A percentile compares a stretch with the other conserved stretches of the same genome.
These are phyloP conservation scores for Andrena minutula DNA, from an alignment of 2,888 invertebrate genomes.

Conservation along the genomic window DNA sequence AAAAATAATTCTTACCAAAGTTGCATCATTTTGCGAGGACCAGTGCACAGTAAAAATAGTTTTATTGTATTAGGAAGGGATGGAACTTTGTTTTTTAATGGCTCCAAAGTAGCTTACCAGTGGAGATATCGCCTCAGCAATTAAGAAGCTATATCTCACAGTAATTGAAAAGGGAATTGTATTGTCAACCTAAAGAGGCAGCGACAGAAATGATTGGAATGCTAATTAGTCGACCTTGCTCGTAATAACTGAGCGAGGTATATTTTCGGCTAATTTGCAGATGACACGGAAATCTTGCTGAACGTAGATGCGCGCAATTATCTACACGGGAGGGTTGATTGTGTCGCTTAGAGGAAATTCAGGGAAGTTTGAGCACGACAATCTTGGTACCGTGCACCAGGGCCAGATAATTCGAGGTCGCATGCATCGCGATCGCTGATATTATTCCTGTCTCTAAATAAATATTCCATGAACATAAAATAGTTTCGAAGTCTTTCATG, in stretches of 20 bases:
- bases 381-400: not conserved
- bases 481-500: not conserved
- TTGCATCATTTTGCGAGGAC: not conserved
- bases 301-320: not conserved
- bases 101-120: not conserved
- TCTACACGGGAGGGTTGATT: not conserved
- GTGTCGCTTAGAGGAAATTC: not conserved
- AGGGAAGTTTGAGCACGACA: not conserved
- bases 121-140: not conserved
- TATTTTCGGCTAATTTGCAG: no score
- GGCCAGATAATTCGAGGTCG: not conserved
- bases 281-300: not conserved
- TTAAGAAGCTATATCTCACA: not conserved
- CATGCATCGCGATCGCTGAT: not conserved
- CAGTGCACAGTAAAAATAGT: not conserved
- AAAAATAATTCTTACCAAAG: not conserved
- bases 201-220: no score
- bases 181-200: no score
- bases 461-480: not conserved
- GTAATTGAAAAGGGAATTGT: no score
- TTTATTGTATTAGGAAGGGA: no score
- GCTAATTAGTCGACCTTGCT: conserved; percentile 21
- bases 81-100: no score
- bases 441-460: not conserved
- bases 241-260: not conserved